phyloP scores from a whole-genome alignment of 2,113 vertebrate genomes.

The Castor canadensis region DNA sequence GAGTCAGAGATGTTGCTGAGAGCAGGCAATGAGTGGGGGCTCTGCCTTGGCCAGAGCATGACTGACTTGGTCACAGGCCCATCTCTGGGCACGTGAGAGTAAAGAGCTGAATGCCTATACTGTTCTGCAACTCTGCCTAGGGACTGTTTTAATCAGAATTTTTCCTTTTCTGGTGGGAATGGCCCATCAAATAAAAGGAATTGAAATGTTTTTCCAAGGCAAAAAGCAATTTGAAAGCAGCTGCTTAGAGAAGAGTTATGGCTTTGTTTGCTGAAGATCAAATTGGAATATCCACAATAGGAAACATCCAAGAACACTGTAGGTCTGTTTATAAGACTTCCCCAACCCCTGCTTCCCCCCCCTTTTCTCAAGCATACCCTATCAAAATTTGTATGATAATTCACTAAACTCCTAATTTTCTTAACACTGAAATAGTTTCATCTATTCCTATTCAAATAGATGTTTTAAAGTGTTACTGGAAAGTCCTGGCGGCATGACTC shows the following conservation, averaged over 20 bases:
- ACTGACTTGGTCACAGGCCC: neutral
- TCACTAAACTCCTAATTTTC: neutral
- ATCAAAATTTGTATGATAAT: neutral
- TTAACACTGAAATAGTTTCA: conserved; percentile 22
- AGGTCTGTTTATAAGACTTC: neutral
- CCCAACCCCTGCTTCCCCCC: neutral
- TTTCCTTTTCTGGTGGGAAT: neutral
- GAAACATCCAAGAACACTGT: neutral
- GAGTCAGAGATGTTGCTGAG: neutral
- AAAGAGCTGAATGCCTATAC: neutral
- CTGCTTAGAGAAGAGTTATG: neutral
- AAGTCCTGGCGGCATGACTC: too few relatives aligned
- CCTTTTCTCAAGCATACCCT: neutral
- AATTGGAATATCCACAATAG: neutral
- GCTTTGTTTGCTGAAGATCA: conserved; percentile 32
- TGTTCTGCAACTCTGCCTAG: neutral
- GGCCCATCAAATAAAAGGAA: neutral
- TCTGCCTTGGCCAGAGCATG: neutral
- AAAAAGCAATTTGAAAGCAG: conserved; percentile 27
- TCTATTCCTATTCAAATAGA: neutral
- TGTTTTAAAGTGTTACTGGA: conserved; percentile 22
- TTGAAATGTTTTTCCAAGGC: conserved; percentile 43
- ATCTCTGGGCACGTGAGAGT: neutral
- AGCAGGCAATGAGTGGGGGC: neutral
- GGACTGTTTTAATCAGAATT: conserved; percentile 1